Percentiles rank a stretch among this genome's conserved stretches.
These are phyloP conservation scores for Gallinago undulata DNA, from an alignment of 2,113 vertebrate species.

Conservation along the genomic window DNA sequence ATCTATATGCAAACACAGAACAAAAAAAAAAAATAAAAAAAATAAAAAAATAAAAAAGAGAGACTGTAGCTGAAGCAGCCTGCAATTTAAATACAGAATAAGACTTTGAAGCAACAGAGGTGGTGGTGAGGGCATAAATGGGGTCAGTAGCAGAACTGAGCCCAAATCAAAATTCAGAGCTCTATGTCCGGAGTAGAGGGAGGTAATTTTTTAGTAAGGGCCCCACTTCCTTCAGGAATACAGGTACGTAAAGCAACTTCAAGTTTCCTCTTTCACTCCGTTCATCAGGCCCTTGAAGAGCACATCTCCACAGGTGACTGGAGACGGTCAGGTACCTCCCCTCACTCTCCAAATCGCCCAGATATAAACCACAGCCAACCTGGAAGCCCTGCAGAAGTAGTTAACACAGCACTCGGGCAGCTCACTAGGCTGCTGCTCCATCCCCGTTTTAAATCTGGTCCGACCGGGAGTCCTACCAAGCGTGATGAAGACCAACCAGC, in stretches of 20 bases:
- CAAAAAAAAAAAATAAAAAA: not conserved
- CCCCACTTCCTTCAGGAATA: not conserved
- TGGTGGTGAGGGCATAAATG: not conserved
- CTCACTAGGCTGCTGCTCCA: not conserved
- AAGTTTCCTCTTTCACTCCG: not conserved
- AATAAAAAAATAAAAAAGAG: not conserved
- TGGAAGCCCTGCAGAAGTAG: not conserved
- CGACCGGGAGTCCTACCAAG: not conserved
- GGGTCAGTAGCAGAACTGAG: not conserved
- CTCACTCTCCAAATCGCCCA: not conserved
- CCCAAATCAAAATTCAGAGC: not conserved
- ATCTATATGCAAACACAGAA: not conserved
- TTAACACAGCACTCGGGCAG: not conserved
- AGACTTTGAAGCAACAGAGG: not conserved
- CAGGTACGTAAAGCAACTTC: not conserved
- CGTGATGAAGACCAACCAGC: accelerated
- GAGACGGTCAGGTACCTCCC: not conserved
- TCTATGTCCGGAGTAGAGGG: not conserved
- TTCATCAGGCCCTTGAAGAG: not conserved
- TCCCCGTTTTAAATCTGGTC: not conserved
- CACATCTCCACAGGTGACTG: not conserved
- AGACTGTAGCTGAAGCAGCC: not conserved
- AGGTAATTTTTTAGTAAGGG: not conserved
- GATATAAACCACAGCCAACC: not conserved
- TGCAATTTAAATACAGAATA: not conserved